Conservation (phyloP, 2,113 vertebrate genomes). For the Eurystomus gularis region DNA sequence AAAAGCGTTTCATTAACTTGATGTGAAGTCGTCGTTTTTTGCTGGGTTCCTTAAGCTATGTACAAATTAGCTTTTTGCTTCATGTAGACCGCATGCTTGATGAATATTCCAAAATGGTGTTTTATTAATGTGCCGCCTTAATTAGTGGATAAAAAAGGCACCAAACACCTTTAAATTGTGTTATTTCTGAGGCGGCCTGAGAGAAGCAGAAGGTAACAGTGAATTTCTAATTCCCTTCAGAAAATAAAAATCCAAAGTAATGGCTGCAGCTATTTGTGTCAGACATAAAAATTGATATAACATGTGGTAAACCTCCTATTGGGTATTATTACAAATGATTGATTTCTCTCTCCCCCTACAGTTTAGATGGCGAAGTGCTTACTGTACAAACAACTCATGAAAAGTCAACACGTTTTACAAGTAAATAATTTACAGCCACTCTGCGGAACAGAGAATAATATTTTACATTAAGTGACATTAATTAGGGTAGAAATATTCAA, state of each 20-base stretch:
- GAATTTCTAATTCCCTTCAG: constrained; percentile 66
- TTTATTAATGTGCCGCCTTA: constrained; percentile 45
- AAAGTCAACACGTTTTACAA: constrained; percentile 75
- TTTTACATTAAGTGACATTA: constrained; percentile 72
- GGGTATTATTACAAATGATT: constrained; percentile 73
- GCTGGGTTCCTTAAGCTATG: background rate
- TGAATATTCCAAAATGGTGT: constrained; percentile 17
- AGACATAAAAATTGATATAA: constrained; percentile 71
- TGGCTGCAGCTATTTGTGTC: constrained; percentile 69
- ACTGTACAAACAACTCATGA: constrained; percentile 71
- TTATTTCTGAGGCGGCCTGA: constrained; percentile 3
- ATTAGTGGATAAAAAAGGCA: constrained; percentile 35
- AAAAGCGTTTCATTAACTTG: background rate
- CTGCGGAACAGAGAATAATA: constrained; percentile 41
- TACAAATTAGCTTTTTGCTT: constrained; percentile 21
- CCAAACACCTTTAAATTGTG: constrained; percentile 35
- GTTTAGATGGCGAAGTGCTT: constrained; percentile 50
- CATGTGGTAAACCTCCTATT: constrained; percentile 72
- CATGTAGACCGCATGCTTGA: background rate
- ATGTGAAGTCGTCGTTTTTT: background rate
- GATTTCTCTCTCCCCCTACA: constrained; percentile 56
- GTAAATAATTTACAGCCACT: constrained; percentile 71
- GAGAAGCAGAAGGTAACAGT: constrained; percentile 54
- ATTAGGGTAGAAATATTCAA: constrained; percentile 73
- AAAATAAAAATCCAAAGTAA: constrained; percentile 72